Base-by-base conservation (phyloP, 2,113 vertebrate species). In the Corythornis cristatus region DNA sequence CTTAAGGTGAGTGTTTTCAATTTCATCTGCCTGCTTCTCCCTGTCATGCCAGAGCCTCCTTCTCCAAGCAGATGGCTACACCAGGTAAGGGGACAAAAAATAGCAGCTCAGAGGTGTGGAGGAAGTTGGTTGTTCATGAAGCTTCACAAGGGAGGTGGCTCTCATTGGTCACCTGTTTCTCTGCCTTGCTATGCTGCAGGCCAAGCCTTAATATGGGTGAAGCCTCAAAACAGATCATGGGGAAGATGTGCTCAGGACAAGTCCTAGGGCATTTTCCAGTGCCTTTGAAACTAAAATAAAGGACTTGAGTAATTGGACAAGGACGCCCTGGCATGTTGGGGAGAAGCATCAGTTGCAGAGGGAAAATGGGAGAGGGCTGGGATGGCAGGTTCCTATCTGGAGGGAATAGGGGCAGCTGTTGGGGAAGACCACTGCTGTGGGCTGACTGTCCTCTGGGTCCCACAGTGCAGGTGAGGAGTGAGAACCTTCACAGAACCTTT, bases 1-100 rank as follows among this genome's bases (percentile, higher is more conserved):
- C 98, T 99, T 25, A 99, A 99, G 98, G 99, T 99, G 96, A 78
- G 98, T 97, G 71, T 53, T 61, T 8, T 35, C 51, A 58, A 23
- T 53, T 90, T 66, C 28, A 33, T 78, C 71, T 76, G 9, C 62
- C 35, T 86, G 33, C 33, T 51, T 73, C 73, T 81, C 11, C 46
- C 33, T 53, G n/a, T 61, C 42, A 15, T 54, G 26, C 42, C 31
- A 64, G 35, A 53, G 40, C 40, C 45, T 84, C 29, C n/a, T 83
- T 86, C 50, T 77, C 81, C 50, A 45, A 89, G 46, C 18, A 50
- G 45, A 8, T 2, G 3, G 12, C 57, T 85, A 40, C 33, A 54
- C 35, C 50, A 73, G 54, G 26, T 78, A 20, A 66, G 20, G 50
- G 11, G 19, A 71, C 37, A 4, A 4, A 83, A 75, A 88, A 12